A percentile compares a stretch with the other conserved stretches of the same genome.
Conservation (phyloP, 2,113 vertebrate genomes). For the Lipophrys pholis region DNA sequence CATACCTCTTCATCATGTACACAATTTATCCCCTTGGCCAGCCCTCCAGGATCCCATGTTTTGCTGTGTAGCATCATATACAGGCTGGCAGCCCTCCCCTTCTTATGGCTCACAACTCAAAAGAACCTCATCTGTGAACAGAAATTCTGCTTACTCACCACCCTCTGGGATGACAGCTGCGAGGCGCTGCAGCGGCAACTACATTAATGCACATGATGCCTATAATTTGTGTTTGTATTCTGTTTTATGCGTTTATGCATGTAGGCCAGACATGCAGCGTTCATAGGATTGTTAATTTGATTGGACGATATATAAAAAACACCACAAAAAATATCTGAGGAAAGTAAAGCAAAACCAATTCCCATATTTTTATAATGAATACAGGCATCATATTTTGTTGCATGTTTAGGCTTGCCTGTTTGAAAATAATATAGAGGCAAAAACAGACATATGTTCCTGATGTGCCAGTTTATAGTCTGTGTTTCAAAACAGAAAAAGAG, state of each 20-base stretch:
- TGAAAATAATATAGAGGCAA: too few species aligned
- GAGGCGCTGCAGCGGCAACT: conserved; percentile 56
- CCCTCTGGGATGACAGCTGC: conserved; percentile 69
- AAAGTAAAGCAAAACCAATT: not conserved
- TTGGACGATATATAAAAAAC: not conserved
- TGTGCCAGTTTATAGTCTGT: too few species aligned
- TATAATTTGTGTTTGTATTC: conserved; percentile 22
- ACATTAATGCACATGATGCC: conserved; percentile 20
- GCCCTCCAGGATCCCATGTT: conserved; percentile 24
- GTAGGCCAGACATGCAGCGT: not conserved
- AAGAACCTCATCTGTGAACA: conserved; percentile 53
- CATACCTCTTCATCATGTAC: conserved; percentile 27
- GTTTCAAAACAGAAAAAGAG: too few species aligned
- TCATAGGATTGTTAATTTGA: too few species aligned
- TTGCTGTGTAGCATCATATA: conserved; percentile 30
- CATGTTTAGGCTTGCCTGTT: too few species aligned
- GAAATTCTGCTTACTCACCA: conserved; percentile 81
- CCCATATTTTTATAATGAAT: too few species aligned
- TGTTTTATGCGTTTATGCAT: conserved; percentile 5
- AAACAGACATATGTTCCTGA: too few species aligned
- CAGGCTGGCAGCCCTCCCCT: conserved; percentile 48
- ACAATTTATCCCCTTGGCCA: conserved; percentile 21
- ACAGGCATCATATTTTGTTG: too few species aligned
- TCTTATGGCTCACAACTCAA: conserved; percentile 42
- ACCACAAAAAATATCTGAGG: not conserved